Conservation (phyloP, 2,797 vertebrate genomes). For the Ptychadena robeensis region DNA sequence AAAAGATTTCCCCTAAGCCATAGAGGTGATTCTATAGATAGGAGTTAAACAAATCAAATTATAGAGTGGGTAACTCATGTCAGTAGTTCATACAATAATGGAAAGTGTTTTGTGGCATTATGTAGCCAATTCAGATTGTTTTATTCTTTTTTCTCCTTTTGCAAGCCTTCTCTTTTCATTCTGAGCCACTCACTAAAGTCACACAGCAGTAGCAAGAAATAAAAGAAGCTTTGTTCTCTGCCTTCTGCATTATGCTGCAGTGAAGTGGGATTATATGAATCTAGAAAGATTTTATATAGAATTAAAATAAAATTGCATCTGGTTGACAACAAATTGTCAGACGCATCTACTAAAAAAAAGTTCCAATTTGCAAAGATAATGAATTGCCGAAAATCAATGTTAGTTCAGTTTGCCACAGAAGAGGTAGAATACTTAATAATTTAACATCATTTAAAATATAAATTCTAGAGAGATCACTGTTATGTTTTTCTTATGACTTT, state of each 20-base stretch:
- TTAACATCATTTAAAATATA: too few species aligned
- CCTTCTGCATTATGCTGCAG: slow-evolving; percentile 7
- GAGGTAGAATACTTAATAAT: background rate
- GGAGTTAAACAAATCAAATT: background rate
- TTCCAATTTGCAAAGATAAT: background rate
- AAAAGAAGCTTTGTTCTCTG: slow-evolving; percentile 7
- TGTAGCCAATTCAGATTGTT: background rate
- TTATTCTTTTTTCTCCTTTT: background rate
- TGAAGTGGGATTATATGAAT: slow-evolving; percentile 23
- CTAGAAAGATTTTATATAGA: slow-evolving; percentile 2
- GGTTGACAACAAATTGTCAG: background rate
- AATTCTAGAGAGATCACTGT: too few species aligned
- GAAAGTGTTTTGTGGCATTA: background rate
- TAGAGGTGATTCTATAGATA: background rate
- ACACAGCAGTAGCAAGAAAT: slow-evolving; percentile 9
- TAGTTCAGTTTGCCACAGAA: background rate
- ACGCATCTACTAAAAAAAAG: background rate
- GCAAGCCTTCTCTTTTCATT: background rate
- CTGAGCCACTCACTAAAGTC: background rate
- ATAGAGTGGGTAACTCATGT: background rate
- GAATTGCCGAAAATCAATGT: background rate
- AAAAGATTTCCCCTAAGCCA: background rate
- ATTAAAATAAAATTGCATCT: slow-evolving; percentile 22
- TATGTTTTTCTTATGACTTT: too few species aligned
- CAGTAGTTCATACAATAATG: background rate